Conservation (phyloP, 2,888 invertebrate genomes). For the Drosophila atripex region DNA sequence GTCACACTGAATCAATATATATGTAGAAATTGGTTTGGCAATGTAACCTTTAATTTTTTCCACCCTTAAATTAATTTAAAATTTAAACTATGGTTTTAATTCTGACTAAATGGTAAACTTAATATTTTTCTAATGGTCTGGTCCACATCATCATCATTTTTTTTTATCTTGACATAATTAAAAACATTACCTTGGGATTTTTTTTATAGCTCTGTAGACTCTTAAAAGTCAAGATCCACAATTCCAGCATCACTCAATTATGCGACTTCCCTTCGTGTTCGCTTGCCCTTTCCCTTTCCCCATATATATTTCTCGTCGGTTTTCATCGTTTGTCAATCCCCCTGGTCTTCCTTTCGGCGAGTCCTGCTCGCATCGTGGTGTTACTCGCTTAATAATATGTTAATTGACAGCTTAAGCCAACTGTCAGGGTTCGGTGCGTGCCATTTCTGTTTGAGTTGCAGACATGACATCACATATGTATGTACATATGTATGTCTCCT, state of each 20-base stretch:
- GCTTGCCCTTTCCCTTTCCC: neutral
- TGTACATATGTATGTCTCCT: no score
- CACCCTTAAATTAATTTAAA: no score
- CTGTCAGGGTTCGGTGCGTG: slow-evolving; percentile 51
- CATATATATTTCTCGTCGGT: neutral
- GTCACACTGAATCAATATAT: no score
- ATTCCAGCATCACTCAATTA: slow-evolving; percentile 26
- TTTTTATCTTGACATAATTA: no score
- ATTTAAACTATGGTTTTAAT: no score
- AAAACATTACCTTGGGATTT: no score
- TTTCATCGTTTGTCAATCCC: slow-evolving; percentile 33
- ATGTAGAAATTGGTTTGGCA: no score
- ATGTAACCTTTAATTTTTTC: no score
- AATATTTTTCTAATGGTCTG: no score
- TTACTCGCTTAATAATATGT: slow-evolving; percentile 63
- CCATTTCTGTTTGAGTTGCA: slow-evolving; percentile 12
- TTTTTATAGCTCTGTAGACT: neutral
- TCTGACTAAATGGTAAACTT: no score
- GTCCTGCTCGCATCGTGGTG: neutral
- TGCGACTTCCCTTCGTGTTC: slow-evolving; percentile 11
- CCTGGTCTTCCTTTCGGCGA: neutral
- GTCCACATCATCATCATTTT: no score
- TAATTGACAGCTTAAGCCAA: slow-evolving; percentile 70
- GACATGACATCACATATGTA: slow-evolving; percentile 49
- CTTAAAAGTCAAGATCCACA: neutral